Percentiles rank a stretch among this genome's conserved stretches.
Evolutionary conservation across 2,113 vertebrate species (phyloP).

Genomic region (Gasterosteus nipponicus): DNA sequence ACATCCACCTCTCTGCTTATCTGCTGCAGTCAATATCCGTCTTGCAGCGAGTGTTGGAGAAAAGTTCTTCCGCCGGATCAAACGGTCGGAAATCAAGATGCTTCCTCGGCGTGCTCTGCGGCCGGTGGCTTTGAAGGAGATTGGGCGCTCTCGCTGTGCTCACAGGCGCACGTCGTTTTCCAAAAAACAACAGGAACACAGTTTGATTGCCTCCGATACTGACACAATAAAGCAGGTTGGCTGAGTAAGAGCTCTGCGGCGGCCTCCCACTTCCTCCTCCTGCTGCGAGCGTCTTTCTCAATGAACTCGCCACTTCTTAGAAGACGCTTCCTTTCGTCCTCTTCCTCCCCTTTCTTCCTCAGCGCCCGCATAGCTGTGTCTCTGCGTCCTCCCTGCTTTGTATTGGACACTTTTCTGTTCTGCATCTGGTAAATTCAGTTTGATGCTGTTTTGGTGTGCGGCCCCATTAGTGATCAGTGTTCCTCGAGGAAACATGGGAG

Average conservation of each 20-base stretch:
- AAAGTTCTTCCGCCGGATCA: slow-evolving; percentile 72
- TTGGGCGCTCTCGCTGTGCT: slow-evolving; percentile 68
- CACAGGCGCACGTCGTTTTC: slow-evolving; percentile 48
- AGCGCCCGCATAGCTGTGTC: slow-evolving; percentile 8
- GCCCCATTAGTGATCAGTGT: slow-evolving; percentile 64
- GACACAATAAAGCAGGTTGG: slow-evolving; percentile 65
- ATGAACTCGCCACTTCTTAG: slow-evolving; percentile 47
- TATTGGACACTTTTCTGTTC: slow-evolving; percentile 25
- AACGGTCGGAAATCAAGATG: slow-evolving; percentile 75
- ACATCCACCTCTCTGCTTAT: slow-evolving; percentile 65
- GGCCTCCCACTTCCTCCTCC: slow-evolving; percentile 53
- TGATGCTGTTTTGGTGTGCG: slow-evolving; percentile 58
- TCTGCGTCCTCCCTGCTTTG: slow-evolving; percentile 23
- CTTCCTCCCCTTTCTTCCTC: background rate
- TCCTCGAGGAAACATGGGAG: slow-evolving; percentile 56
- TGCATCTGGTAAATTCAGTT: slow-evolving; percentile 40
- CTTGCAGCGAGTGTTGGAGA: slow-evolving; percentile 61
- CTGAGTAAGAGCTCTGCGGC: slow-evolving; percentile 57
- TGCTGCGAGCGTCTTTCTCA: slow-evolving; percentile 56
- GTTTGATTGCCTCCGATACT: slow-evolving; percentile 66
- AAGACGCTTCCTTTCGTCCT: slow-evolving; percentile 30
- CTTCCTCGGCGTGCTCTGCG: slow-evolving; percentile 72
- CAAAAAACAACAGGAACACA: slow-evolving; percentile 66
- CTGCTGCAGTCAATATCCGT: slow-evolving; percentile 75
- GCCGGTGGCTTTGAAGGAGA: slow-evolving; percentile 79